Percentiles rank a stretch among this genome's conserved stretches.
phyloP scores from a whole-genome alignment of 2,113 vertebrate species.

The Maccullochella peelii region DNA sequence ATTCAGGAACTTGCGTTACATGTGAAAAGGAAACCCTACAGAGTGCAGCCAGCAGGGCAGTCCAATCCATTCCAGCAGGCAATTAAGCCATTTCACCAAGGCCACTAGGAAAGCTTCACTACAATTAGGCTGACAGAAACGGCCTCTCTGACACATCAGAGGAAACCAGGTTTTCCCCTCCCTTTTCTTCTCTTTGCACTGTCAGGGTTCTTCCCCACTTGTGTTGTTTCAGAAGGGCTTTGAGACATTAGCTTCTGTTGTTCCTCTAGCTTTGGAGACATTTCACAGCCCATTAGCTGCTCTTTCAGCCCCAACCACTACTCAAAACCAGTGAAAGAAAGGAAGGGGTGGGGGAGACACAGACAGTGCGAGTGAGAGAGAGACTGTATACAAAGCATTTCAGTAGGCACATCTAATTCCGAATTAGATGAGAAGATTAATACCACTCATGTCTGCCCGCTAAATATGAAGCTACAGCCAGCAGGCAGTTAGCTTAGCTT shows the following conservation, averaged over 20 bases:
- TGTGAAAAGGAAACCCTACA: constrained; percentile 35
- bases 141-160: constrained; percentile 71
- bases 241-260: constrained; percentile 75
- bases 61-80: constrained; percentile 57
- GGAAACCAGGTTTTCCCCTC: constrained; percentile 26
- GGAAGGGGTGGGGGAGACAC: background rate
- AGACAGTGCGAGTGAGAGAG: background rate
- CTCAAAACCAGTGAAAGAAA: constrained; percentile 56
- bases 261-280: constrained; percentile 70
- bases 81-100: constrained; percentile 68
- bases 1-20: constrained; percentile 30
- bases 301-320: constrained; percentile 69
- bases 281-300: constrained; percentile 80
- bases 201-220: constrained; percentile 52
- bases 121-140: constrained; percentile 78
- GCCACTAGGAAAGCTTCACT: constrained; percentile 59
- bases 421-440: background rate
- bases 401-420: background rate
- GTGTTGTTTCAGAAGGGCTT: constrained; percentile 65
- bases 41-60: constrained; percentile 47
- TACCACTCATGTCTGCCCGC: background rate
- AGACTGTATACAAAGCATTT: constrained; percentile 17
- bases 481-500: background rate
- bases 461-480: background rate
- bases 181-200: constrained; percentile 38